phyloP scores from a whole-genome alignment of 2,888 invertebrate species.

The Meganola albula region DNA sequence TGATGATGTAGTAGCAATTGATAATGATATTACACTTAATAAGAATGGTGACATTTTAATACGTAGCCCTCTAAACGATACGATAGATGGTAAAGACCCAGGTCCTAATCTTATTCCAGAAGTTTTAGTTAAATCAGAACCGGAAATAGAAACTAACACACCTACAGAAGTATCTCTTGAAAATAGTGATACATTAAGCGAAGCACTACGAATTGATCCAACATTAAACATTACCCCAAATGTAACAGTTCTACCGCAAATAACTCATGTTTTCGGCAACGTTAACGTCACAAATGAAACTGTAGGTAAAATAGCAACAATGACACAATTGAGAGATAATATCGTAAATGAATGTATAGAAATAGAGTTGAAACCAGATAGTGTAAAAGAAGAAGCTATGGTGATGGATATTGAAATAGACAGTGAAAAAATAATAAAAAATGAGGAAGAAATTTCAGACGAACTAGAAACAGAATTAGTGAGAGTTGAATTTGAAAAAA shows the following conservation, averaged over 20 bases:
- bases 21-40: too few species aligned
- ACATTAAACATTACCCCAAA: too few species aligned
- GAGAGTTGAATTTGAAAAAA: neutral
- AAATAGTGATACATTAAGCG: too few species aligned
- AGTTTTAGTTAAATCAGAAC: too few species aligned
- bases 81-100: too few species aligned
- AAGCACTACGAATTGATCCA: too few species aligned
- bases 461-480: neutral
- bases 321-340: neutral
- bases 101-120: too few species aligned
- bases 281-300: conserved; percentile 20
- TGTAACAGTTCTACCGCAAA: conserved; percentile 24
- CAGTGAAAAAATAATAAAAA: neutral
- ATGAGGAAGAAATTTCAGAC: neutral
- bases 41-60: too few species aligned
- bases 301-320: neutral
- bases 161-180: too few species aligned
- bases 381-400: conserved; percentile 9
- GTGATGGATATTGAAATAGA: conserved; percentile 7
- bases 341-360: conserved; percentile 1
- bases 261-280: conserved; percentile 31
- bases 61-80: too few species aligned
- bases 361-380: neutral
- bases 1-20: too few species aligned
- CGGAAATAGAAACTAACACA: too few species aligned